Conservation (phyloP, 1,140 invertebrate species). For the Dolichoris vasculosae region DNA sequence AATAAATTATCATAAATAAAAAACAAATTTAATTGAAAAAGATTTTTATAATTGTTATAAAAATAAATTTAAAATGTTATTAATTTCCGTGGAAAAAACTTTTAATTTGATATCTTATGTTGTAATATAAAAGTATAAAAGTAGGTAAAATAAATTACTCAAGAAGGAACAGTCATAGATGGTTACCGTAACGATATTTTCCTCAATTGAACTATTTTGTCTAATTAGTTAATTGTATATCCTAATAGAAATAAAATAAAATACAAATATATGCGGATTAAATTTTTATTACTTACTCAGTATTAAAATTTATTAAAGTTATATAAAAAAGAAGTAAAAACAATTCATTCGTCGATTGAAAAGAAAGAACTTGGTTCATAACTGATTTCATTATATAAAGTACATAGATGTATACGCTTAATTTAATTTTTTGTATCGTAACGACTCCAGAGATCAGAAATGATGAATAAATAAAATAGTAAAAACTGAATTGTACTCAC, state of each 20-base stretch:
- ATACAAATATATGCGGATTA: background rate
- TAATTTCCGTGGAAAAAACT: background rate
- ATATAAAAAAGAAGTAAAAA: too few relatives aligned
- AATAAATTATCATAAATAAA: too few relatives aligned
- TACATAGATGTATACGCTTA: background rate
- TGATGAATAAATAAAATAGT: slow-evolving; percentile 3
- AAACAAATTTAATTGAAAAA: too few relatives aligned
- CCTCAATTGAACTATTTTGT: background rate
- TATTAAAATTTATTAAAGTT: background rate
- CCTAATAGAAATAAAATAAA: background rate
- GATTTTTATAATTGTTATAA: too few relatives aligned
- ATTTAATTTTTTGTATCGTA: background rate
- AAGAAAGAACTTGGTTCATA: background rate
- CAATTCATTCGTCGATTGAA: background rate
- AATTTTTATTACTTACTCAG: background rate
- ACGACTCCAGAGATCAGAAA: background rate
- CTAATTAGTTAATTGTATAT: background rate
- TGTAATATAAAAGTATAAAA: too few relatives aligned
- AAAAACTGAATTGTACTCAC: background rate
- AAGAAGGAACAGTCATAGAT: too few relatives aligned
- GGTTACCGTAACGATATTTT: too few relatives aligned
- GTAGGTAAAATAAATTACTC: too few relatives aligned
- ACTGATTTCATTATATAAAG: background rate
- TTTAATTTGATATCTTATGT: background rate
- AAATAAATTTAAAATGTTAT: too few relatives aligned